Evolutionary conservation across 2,888 invertebrate genomes (phyloP).

Genomic region (Smittia aterrima): DNA sequence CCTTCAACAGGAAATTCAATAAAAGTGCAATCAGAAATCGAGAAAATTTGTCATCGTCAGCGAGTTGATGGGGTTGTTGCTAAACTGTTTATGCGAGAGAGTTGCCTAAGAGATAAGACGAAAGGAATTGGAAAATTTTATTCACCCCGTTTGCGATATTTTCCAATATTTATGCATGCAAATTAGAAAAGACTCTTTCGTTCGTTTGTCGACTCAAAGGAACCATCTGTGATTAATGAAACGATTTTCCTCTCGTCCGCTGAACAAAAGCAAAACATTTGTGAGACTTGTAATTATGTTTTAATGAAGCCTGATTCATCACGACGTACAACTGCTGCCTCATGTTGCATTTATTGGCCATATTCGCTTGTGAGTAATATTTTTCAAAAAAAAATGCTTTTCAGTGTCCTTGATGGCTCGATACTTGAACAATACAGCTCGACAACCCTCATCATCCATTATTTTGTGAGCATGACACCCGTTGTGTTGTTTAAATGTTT

Average conservation of each 20-base stretch:
- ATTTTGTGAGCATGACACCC: conserved; percentile 37
- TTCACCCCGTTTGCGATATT: background rate
- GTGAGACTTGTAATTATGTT: conserved; percentile 41
- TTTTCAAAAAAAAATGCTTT: conserved; percentile 3
- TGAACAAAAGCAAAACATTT: conserved; percentile 30
- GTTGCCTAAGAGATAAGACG: background rate
- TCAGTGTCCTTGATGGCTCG: conserved; percentile 36
- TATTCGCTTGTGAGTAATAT: background rate
- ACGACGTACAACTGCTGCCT: conserved; percentile 16
- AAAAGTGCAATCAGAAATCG: conserved; percentile 39
- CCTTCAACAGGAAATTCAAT: conserved; percentile 32
- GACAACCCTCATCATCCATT: conserved; percentile 40
- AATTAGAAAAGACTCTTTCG: conserved; percentile 21
- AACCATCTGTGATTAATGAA: conserved; percentile 40
- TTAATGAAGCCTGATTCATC: conserved; percentile 38
- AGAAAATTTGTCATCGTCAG: background rate
- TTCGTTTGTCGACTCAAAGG: background rate
- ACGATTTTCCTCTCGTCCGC: background rate
- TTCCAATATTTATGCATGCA: conserved; percentile 35
- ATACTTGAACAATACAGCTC: conserved; percentile 15
- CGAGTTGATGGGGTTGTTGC: background rate
- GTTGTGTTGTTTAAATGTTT: conserved; percentile 39
- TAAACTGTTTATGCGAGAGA: background rate
- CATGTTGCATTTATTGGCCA: conserved; percentile 32
- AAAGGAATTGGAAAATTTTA: conserved; percentile 12